Base-by-base conservation (phyloP, 2,113 vertebrate genomes). In the Notarius lentiginosus region DNA sequence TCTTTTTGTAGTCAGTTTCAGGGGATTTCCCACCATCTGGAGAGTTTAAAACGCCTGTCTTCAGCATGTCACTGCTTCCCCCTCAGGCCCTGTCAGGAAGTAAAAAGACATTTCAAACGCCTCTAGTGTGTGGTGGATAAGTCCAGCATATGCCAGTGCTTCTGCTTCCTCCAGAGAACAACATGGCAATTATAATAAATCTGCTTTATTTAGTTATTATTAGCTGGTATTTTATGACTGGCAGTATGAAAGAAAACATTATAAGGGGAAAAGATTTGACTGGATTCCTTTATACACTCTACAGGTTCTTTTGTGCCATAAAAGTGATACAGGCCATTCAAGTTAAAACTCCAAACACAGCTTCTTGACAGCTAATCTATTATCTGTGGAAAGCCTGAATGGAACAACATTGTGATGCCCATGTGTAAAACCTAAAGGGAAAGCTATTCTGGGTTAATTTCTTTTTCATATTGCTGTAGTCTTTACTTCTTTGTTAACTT, bases 141-240 rank as follows among this genome's bases (percentile, higher is more conserved):
- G 89, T 65, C 24, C 51, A 88, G 75, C 86, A 90, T 93, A 88
- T 91, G 85, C 58, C 88, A 70, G 88, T 82, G 58, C 58, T 66
- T 79, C 75, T 73, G 82, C 86, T 79, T 89, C 84, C 80, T 90
- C 84, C 34, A 88, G 87, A 87, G 84, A 86, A 84, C 80, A 86
- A 79, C 68, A 84, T 81, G 61, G 55, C 85, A 89, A 82, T 72
- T 81, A 85, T 88, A 88, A 90, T 91, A 81, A 88, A 84, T 86
- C 89, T 76, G 82, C 87, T 90, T 84, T 91, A 84, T 84, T 80
- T 65, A 83, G 55, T 22, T 77, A 79, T 85, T 88, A 88, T 87
- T 80, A 85, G 77, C 65, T 85, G 82, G 17, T 65, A 72, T 84
- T 53, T 41, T 41, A 56, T 84, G 75, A 86, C 65, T 55, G 73